These are phyloP conservation scores for Lepeophtheirus nordmannii DNA, from an alignment of 2,888 invertebrate species.

Conservation along the genomic window DNA sequence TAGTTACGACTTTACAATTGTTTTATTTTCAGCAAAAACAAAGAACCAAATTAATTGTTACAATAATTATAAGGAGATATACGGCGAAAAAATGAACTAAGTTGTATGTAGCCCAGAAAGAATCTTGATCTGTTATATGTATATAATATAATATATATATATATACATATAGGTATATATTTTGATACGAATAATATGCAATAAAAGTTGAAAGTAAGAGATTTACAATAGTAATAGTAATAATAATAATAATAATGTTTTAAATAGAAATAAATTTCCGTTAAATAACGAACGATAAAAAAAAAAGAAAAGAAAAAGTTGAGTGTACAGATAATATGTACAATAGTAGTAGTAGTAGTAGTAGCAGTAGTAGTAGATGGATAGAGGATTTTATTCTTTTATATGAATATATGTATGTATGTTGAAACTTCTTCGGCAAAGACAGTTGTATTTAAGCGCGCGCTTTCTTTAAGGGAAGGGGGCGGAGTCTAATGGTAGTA, in stretches of 20 bases:
- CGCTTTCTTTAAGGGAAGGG: background rate
- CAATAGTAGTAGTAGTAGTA: background rate
- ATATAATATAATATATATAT: too few species aligned
- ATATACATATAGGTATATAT: background rate
- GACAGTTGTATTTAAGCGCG: background rate
- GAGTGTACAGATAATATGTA: background rate
- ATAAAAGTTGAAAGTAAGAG: background rate
- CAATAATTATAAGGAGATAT: too few species aligned
- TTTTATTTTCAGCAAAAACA: too few species aligned
- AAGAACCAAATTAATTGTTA: too few species aligned
- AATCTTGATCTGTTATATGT: background rate
- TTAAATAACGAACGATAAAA: background rate
- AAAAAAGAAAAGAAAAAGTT: background rate
- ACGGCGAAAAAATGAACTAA: background rate
- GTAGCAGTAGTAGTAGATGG: background rate
- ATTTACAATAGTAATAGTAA: background rate
- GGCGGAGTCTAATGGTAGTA: background rate
- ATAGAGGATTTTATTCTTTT: background rate
- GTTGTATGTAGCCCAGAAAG: background rate
- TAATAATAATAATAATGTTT: background rate
- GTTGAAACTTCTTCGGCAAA: background rate
- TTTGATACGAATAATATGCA: background rate
- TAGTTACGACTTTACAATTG: too few species aligned
- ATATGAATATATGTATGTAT: background rate
- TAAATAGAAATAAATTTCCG: background rate